These are phyloP conservation scores for Barypeithes pellucidus DNA, from an alignment of 2,888 invertebrate species.

Conservation along the genomic window DNA sequence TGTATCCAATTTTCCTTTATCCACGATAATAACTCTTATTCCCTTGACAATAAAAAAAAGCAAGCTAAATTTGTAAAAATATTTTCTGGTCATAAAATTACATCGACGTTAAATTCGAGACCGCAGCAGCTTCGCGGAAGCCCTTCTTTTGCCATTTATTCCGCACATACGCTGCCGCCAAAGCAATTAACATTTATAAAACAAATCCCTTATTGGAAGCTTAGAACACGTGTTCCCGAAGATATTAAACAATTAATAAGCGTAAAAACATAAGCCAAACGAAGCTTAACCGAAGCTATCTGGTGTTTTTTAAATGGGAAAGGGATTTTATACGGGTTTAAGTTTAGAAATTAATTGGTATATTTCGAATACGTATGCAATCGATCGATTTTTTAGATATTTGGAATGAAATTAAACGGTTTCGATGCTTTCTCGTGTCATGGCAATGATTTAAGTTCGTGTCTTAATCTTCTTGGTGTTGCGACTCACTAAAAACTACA, in stretches of 20 bases:
- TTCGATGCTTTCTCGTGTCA: too few species aligned
- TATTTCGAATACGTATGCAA: slow-evolving; percentile 2
- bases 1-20: too few species aligned
- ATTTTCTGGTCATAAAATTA: slow-evolving; percentile 38
- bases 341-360: slow-evolving; percentile 23
- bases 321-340: slow-evolving; percentile 24
- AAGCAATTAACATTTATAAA: slow-evolving; percentile 70
- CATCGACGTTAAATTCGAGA: slow-evolving; percentile 39
- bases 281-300: slow-evolving; percentile 27
- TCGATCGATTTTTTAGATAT: slow-evolving; percentile 11
- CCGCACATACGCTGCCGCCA: slow-evolving; percentile 59
- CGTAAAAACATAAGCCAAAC: slow-evolving; percentile 46
- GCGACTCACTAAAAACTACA: too few species aligned
- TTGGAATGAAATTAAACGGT: not conserved
- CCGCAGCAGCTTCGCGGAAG: slow-evolving; percentile 33
- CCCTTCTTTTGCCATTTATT: slow-evolving; percentile 57
- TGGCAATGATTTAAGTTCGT: too few species aligned
- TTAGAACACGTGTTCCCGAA: slow-evolving; percentile 69
- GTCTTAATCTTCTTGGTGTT: too few species aligned
- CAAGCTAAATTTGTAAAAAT: slow-evolving; percentile 30
- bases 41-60: slow-evolving; percentile 25
- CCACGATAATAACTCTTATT: too few species aligned
- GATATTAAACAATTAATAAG: slow-evolving; percentile 71
- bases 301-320: slow-evolving; percentile 45
- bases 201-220: slow-evolving; percentile 69